Conservation (phyloP, 2,113 vertebrate genomes). For the Scopus umbretta region DNA sequence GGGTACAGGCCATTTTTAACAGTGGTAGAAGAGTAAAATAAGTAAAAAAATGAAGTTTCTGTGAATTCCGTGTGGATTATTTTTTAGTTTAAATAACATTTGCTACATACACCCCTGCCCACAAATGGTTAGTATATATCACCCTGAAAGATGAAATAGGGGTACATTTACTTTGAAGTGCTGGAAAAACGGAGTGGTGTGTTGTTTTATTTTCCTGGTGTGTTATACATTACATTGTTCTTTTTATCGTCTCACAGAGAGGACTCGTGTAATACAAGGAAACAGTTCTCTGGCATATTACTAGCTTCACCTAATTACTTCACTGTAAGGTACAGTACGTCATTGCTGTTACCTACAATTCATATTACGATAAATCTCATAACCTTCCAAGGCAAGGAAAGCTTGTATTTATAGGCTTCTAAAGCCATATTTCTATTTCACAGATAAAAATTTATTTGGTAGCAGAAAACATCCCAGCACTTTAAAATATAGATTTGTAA, state of each 20-base stretch:
- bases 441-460: constrained; percentile 44
- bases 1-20: constrained; percentile 24
- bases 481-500: constrained; percentile 50
- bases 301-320: background rate
- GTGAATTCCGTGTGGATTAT: background rate
- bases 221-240: background rate
- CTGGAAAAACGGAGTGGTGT: background rate
- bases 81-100: constrained; percentile 26
- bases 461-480: background rate
- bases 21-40: constrained; percentile 8
- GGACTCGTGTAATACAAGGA: background rate
- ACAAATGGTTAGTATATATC: background rate
- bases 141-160: background rate
- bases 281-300: background rate
- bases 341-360: background rate
- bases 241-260: background rate
- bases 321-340: constrained; percentile 23
- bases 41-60: background rate
- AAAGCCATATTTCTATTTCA: constrained; percentile 36
- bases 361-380: constrained; percentile 33
- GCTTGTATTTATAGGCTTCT: constrained; percentile 11
- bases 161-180: background rate
- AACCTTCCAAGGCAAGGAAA: background rate
- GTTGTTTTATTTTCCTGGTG: background rate
- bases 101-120: background rate